Base-by-base conservation (phyloP, 2,113 vertebrate species). In the Sisor rabdophorus region DNA sequence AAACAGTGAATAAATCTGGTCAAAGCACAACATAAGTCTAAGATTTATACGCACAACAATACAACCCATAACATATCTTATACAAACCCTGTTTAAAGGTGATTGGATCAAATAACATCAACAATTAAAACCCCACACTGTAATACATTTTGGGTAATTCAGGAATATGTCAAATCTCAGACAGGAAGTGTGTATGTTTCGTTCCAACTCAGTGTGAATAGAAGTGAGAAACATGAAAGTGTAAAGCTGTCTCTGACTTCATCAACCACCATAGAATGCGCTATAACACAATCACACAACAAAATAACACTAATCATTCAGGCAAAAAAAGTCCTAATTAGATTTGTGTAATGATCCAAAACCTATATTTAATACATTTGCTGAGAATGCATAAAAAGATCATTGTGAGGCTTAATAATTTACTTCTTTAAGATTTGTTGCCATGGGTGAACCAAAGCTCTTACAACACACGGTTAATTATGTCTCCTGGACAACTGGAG, bases 401-500 rank as follows among this genome's bases (percentile, higher is more conserved):
- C 54, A 55, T 52, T 67, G 76, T 50, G 10, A 20, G 73, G 61
- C 58, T 69, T 79, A 79, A 78, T 78, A 22, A 75, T 53, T 16
- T 50, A 65, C 67, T 58, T 68, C 69, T 58, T 40, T 73, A 64
- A 78, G 52, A 81, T 76, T 65, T 53, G 15, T 61, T 50, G 56
- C 76, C 30, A 10, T 17, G 48, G 52, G 80, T 56, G 32, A 81
- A 70, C 58, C 50, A 59, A n/a, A 55, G 32, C 72, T 73, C 53
- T 40, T 78, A 73, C 55, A 78, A 73, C 36, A 56, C 24, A 59
- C 40, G 67, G 72, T 64, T 78, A 80, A 81, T 79, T 74, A 73
- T 36, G 70, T 30, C 60, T 54, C 54, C 70, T 56, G 65, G 20
- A 47, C 58, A 17, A 61, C 47, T 54, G 63, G 26, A 75, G 63